Conservation (phyloP, 1,140 invertebrate genomes). For the Drosophila bocki region DNA sequence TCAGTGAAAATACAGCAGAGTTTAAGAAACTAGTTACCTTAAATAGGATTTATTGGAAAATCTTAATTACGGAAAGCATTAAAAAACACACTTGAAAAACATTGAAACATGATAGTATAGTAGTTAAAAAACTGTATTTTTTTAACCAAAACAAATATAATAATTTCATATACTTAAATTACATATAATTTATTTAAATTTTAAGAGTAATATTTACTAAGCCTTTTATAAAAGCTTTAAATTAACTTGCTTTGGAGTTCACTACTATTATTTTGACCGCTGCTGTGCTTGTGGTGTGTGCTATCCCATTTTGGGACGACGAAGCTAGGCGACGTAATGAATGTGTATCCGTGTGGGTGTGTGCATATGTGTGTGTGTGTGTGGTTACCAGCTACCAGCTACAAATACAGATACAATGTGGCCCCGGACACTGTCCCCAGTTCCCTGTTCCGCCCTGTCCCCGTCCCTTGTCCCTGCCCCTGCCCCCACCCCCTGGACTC, state of each 20-base stretch:
- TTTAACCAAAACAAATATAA: too few relatives aligned
- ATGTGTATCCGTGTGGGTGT: conserved; percentile 48
- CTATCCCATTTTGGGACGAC: conserved; percentile 77
- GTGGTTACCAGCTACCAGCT: conserved; percentile 69
- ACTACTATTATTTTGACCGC: background rate
- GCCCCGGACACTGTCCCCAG: conserved; percentile 40
- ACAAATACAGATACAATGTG: conserved; percentile 60
- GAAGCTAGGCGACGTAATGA: conserved; percentile 70
- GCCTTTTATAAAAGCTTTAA: background rate
- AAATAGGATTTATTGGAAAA: background rate
- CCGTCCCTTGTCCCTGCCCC: background rate
- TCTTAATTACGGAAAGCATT: too few relatives aligned
- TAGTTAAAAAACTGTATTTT: too few relatives aligned
- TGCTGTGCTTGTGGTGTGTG: background rate
- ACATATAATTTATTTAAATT: too few relatives aligned
- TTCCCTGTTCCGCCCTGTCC: background rate
- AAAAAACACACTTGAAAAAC: too few relatives aligned
- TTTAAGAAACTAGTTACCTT: background rate
- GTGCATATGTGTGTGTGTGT: conserved; percentile 43
- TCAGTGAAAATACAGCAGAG: background rate
- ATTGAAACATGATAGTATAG: too few relatives aligned
- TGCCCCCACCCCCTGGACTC: conserved; percentile 12
- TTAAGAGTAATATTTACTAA: background rate
- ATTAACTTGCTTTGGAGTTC: background rate
- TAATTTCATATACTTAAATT: background rate